A percentile compares a stretch with the other conserved stretches of the same genome.
These are phyloP conservation scores for Rhodeus uyekii DNA, from an alignment of 2,797 vertebrate genomes.

Conservation along the genomic window DNA sequence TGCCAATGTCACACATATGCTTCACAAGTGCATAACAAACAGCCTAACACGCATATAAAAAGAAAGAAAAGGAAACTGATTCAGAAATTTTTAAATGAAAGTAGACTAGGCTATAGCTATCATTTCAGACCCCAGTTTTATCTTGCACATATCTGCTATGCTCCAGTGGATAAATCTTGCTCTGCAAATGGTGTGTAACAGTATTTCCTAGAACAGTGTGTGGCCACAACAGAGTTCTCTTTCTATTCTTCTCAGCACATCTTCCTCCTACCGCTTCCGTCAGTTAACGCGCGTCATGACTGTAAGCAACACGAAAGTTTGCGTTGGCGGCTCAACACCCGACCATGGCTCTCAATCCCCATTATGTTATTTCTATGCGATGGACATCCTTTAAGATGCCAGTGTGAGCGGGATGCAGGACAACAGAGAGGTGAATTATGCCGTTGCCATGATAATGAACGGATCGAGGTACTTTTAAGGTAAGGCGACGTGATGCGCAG, in stretches of 20 bases:
- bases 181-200: not conserved
- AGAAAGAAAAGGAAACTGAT: not conserved
- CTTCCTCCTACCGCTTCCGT: conserved; percentile 55
- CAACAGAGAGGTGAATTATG: not conserved
- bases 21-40: not conserved
- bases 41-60: not conserved
- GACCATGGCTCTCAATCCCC: not conserved
- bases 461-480: conserved; percentile 10
- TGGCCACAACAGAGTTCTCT: conserved; percentile 10
- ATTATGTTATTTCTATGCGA: not conserved
- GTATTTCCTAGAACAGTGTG: not conserved
- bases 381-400: not conserved
- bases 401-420: not conserved
- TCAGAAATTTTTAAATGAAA: not conserved
- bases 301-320: conserved; percentile 49
- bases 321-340: conserved; percentile 47
- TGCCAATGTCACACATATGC: not conserved
- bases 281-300: conserved; percentile 40
- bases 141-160: not conserved
- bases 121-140: not conserved
- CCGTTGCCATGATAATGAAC: conserved; percentile 1
- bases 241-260: conserved; percentile 13
- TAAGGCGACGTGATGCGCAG: conserved; percentile 29
- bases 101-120: not conserved
- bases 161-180: not conserved